phyloP scores from a whole-genome alignment of 2,113 vertebrate species.

The Aegypius monachus region DNA sequence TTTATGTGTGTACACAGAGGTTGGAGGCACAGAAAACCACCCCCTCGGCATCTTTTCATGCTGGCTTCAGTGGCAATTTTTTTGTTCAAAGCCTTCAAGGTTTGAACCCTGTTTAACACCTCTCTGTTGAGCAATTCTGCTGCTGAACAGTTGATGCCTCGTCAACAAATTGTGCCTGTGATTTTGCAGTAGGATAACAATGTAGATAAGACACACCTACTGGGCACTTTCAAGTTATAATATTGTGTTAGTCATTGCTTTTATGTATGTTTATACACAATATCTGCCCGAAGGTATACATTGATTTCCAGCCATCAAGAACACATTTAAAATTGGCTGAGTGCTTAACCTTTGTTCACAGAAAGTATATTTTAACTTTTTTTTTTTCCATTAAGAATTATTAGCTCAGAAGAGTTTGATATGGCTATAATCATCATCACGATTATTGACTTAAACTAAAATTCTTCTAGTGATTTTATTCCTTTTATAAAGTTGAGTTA shows the following conservation, averaged over 20 bases:
- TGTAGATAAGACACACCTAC: constrained; percentile 65
- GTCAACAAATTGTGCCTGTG: constrained; percentile 45
- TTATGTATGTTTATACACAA: constrained; percentile 48
- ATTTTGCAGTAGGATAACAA: constrained; percentile 44
- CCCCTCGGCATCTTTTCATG: not conserved
- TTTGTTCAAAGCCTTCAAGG: not conserved
- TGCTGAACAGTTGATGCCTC: not conserved
- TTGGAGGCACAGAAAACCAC: not conserved
- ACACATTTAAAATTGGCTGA: constrained; percentile 10
- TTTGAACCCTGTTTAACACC: constrained; percentile 26
- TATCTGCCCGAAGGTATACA: not conserved
- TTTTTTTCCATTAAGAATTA: not conserved
- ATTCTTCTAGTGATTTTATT: constrained; percentile 41
- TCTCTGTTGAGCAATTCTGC: constrained; percentile 30
- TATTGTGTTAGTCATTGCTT: constrained; percentile 48
- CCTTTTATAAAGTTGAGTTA: constrained; percentile 54
- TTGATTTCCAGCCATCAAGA: constrained; percentile 30
- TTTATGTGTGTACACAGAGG: not conserved
- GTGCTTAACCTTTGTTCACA: constrained; percentile 42
- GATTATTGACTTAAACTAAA: constrained; percentile 38
- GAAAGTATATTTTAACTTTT: not conserved
- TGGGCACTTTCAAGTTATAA: constrained; percentile 59
- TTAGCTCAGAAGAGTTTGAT: not conserved
- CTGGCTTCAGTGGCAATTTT: not conserved
- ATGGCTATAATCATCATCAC: not conserved